A percentile compares a stretch with the other conserved stretches of the same genome.
These are phyloP conservation scores for Archips xylosteana DNA, from an alignment of 2,888 invertebrate species.

Conservation along the genomic window DNA sequence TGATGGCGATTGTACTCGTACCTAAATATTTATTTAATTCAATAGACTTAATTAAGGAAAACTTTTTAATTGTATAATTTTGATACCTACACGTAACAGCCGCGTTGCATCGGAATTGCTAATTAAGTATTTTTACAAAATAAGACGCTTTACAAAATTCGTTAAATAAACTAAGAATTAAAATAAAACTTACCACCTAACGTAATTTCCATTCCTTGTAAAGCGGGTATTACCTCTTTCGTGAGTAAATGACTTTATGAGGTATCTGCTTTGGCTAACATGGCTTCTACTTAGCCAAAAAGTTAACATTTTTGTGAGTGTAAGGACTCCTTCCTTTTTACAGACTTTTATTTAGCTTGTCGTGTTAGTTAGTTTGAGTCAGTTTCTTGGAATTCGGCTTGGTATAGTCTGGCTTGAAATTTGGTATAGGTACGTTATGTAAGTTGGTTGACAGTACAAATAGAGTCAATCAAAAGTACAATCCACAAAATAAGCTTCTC, in stretches of 20 bases:
- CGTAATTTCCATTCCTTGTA: neutral
- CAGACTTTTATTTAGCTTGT: neutral
- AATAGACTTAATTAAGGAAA: too few relatives aligned
- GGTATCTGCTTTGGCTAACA: neutral
- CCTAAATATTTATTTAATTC: too few relatives aligned
- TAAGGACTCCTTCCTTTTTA: neutral
- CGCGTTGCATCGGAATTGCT: neutral
- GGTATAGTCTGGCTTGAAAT: too few relatives aligned
- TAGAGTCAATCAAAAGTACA: too few relatives aligned
- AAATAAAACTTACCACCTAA: neutral
- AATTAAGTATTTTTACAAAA: neutral
- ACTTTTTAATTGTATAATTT: too few relatives aligned
- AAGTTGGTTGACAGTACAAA: too few relatives aligned
- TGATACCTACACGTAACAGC: too few relatives aligned
- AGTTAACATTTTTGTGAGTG: neutral
- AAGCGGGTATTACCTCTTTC: neutral
- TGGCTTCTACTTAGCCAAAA: neutral
- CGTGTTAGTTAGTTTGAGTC: too few relatives aligned
- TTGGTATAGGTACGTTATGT: too few relatives aligned
- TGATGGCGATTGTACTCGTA: too few relatives aligned
- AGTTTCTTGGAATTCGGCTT: too few relatives aligned
- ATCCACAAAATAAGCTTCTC: too few relatives aligned
- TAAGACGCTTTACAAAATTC: neutral
- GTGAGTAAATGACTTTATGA: constrained; percentile 5
- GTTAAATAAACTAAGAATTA: neutral